These are phyloP conservation scores for Conus canariensis DNA, from an alignment of 2,888 invertebrate species.

Conservation along the genomic window DNA sequence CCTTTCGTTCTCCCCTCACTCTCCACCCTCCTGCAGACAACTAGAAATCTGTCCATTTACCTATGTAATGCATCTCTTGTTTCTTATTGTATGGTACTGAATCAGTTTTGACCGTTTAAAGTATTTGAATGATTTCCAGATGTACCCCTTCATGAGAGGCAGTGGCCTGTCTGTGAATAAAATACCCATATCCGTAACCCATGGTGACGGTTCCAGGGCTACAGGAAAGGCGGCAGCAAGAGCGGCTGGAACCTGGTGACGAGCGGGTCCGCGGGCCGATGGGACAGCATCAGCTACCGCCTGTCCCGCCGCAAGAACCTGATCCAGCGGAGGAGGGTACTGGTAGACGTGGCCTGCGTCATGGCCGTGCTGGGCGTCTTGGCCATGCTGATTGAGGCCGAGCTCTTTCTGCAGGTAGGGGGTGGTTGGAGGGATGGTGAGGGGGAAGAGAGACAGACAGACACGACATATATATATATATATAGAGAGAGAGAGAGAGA, in stretches of 20 bases:
- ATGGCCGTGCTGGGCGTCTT: constrained; percentile 62
- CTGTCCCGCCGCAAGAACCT: constrained; percentile 62
- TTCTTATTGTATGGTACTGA: too few relatives aligned
- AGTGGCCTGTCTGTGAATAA: too few relatives aligned
- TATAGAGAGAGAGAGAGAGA: too few relatives aligned
- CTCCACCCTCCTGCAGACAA: too few relatives aligned
- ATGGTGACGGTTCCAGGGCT: not conserved
- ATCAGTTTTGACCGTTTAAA: too few relatives aligned
- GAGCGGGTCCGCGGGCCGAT: constrained; percentile 47
- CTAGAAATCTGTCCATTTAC: too few relatives aligned
- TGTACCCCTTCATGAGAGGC: too few relatives aligned
- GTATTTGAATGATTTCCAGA: too few relatives aligned
- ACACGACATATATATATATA: too few relatives aligned
- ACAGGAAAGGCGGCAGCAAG: not conserved
- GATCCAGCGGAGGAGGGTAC: constrained; percentile 57
- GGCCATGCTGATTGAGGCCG: constrained; percentile 67
- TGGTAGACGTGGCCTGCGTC: constrained; percentile 63
- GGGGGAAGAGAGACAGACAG: not conserved
- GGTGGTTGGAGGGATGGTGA: not conserved
- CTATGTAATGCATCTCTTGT: not conserved
- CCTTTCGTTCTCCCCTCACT: too few relatives aligned
- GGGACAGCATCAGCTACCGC: constrained; percentile 66
- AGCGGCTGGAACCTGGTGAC: constrained; percentile 31
- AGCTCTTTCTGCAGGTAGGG: constrained; percentile 48
- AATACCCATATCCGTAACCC: not conserved